Base-by-base conservation (phyloP, 2,888 invertebrate genomes). In the Crioceris asparagi region DNA sequence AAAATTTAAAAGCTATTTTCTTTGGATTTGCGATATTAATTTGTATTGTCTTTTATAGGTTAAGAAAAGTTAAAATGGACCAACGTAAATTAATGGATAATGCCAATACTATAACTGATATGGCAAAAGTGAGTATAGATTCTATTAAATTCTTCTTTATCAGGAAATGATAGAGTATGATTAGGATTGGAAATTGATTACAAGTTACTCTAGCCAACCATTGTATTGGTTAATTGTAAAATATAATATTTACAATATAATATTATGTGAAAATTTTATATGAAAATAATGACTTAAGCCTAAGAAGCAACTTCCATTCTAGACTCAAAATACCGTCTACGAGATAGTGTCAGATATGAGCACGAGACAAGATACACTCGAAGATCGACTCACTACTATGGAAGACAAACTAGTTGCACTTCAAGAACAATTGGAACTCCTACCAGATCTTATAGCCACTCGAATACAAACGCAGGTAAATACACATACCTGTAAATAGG, bases 51-150 rank as follows among this genome's bases (percentile, higher is more conserved):
- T 43, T 32, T 71, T 71, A 44, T 66, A 97, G 97, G 66, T 80
- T 98, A 69, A 77, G 98, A 61, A 93, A 97, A 75, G 96, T 98
- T 46, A 98, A 98, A 75, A 93, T 97, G 90, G 97, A 97, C 74
- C 97, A 98, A 74, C 77, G 98, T 64, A 98, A 98, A 71, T 71
- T 98, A 55, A 92, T 93, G 83, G 98, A 98, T 67, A 97, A 97
- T 64, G 93, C 96, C 52, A 96, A 94, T 61, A 97, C 97, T 41
- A 87, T 98, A 66, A 94, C 96, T 42, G 98, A 98, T 65, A 96
- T 98, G 90, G 97, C 97, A 57, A 98, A 98, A 83, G 97, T 97
- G 77, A 71, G 67, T 18, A 33, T 17, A n/a, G n/a, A n/a, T n/a
- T n/a, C n/a, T n/a, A n/a, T n/a, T n/a, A n/a, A n/a, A n/a, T n/a